Conservation (phyloP, 2,113 vertebrate species). For the Heterotis niloticus region DNA sequence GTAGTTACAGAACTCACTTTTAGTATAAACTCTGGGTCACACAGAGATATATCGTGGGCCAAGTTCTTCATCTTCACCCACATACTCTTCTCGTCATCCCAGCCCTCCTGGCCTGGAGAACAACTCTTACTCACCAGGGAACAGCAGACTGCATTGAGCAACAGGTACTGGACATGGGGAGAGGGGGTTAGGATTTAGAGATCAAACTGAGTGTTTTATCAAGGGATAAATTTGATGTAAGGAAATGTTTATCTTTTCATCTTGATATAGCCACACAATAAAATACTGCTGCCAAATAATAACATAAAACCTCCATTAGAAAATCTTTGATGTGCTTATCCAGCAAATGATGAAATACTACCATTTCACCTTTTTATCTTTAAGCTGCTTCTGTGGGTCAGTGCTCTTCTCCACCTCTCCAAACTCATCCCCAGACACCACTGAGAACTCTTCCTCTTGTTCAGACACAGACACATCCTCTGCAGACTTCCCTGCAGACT, state of each 20-base stretch:
- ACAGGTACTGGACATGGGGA: slow-evolving; percentile 58
- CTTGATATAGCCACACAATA: no score
- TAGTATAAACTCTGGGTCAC: slow-evolving; percentile 79
- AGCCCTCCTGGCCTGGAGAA: slow-evolving; percentile 49
- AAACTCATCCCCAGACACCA: slow-evolving; percentile 50
- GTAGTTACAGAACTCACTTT: slow-evolving; percentile 65
- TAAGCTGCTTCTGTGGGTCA: slow-evolving; percentile 39
- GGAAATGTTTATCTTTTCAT: no score
- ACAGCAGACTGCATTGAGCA: slow-evolving; percentile 71
- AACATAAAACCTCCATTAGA: no score
- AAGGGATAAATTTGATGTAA: no score
- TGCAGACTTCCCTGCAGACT: slow-evolving; percentile 28
- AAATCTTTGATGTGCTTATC: background rate
- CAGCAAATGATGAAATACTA: background rate
- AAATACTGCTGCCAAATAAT: no score
- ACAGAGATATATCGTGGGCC: slow-evolving; percentile 57
- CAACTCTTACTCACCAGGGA: slow-evolving; percentile 58
- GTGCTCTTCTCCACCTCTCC: slow-evolving; percentile 34
- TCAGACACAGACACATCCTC: slow-evolving; percentile 32
- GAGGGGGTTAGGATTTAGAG: background rate
- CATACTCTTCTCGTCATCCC: slow-evolving; percentile 30
- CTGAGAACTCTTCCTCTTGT: slow-evolving; percentile 27
- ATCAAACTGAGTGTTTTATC: no score
- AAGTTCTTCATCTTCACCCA: slow-evolving; percentile 56
- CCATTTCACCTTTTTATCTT: slow-evolving; percentile 55